phyloP scores from a whole-genome alignment of 2,113 vertebrate species.

The Psilopogon haemacephalus region DNA sequence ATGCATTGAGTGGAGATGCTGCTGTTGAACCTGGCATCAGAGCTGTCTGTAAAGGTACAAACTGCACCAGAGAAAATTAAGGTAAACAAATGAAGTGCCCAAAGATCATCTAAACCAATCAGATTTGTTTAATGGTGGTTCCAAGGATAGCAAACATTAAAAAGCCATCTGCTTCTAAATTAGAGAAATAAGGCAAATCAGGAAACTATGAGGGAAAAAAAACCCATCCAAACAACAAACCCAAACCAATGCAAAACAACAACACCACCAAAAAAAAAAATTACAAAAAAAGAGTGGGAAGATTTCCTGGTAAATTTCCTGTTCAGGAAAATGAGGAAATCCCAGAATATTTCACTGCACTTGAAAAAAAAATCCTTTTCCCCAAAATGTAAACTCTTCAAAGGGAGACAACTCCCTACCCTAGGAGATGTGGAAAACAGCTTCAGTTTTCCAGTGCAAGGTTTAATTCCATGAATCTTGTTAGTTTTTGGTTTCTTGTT shows the following conservation, averaged over 20 bases:
- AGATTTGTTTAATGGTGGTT: neutral
- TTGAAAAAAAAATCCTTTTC: neutral
- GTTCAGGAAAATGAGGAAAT: neutral
- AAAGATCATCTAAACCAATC: neutral
- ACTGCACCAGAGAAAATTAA: neutral
- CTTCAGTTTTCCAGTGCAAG: neutral
- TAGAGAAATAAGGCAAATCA: neutral
- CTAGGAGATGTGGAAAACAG: slow-evolving; percentile 1
- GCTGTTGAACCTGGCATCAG: neutral
- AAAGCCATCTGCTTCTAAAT: neutral
- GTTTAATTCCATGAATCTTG: neutral
- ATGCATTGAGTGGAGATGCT: neutral
- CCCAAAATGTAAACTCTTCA: neutral
- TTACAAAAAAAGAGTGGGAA: neutral
- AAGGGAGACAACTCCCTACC: neutral
- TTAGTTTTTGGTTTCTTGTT: neutral
- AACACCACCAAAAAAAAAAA: neutral
- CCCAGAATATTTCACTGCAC: neutral
- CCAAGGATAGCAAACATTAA: neutral
- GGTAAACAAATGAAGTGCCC: neutral
- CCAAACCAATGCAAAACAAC: no score
- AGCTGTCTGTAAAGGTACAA: neutral
- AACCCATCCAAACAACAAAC: no score
- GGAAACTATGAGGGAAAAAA: neutral
- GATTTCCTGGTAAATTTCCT: neutral